Evolutionary conservation across 2,888 invertebrate species (phyloP), one percentile per base, ranked within the genome.

Genomic region (Epinotia nisella): DNA sequence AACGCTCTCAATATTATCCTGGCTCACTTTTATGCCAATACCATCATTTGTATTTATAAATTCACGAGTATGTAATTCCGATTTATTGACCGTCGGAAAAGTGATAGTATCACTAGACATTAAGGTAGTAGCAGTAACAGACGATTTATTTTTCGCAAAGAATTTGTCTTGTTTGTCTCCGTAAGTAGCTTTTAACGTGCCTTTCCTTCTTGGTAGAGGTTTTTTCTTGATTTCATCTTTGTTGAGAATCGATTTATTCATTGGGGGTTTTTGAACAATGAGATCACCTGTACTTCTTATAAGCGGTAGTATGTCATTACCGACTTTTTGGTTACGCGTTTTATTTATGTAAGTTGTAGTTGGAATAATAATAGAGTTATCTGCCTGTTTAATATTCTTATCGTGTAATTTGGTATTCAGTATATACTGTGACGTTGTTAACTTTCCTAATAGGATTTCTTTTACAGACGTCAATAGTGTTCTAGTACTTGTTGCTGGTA

Each of bases 151-250:
- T 76, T 86, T 87, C 29, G 83, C 74, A 75, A 90, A 91, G 76
- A 90, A 87, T 70, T 87, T 87, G 49, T 92, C 91, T 75, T 91
- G 91, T 81, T 90, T 92, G 58, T 94, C 91, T n/a, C 94, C 94
- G 74, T 94, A 94, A 0, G 94, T 94, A 45, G 93, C 92, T 82
- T 93, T 93, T 0, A 94, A 78, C 3, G 94, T 94, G 3, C 94
- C 94, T 79, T 94, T 94, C 70, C 94, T 84, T 77, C 94, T 85
- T 1, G 90, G 87, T 1, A 90, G 78, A 19, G 88, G 82, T 66
- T 92, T 93, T 76, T 94, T 93, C 76, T 87, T 90, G 35, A 80
- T 72, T 13, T 89, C 88, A 45, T 89, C 87, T 76, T 92, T 92
- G 64, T 89, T 91, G 3, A 75, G 73, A 59, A 81, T 75, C 15